Base-by-base conservation (phyloP, 2,888 invertebrate genomes). In the Acheta domesticus region DNA sequence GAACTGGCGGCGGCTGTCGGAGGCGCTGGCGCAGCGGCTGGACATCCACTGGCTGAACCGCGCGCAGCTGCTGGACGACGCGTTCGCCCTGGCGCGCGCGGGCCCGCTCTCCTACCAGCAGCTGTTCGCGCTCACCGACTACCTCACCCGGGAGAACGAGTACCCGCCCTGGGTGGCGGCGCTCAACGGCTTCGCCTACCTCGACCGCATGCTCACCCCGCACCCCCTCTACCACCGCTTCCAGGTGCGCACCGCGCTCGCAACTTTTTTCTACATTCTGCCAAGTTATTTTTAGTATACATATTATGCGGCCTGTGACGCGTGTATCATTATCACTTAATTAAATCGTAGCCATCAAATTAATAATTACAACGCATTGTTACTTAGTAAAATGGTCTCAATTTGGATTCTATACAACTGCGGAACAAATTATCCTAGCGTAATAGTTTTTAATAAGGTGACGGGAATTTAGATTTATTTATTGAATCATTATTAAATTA, bases 101-200 rank as follows among this genome's bases (percentile, higher is more conserved):
- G 80, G 77, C 11, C 62, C 48, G 48, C 19, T 81, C 81, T 84
- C 86, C 1, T 94, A 94, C 84, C 85, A 86, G 0, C 86, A 89
- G 20, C 91, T 93, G 0, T 89, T 96, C 75, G 87, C 89, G 20
- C 88, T 94, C 48, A 88, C 93, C 0, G 88, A 89, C 1, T 96
- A 95, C 87, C 87, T 97, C 81, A 86, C 87, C 79, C 87, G 89
- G 16, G 94, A 94, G 86, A 89, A 86, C 0, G 90, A 92, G 19
- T 94, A 94, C 83, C 88, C 93, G 20, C 95, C 96, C 0, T 96
- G 96, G 96, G 88, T 89, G 11, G 89, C 93, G 0, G 93, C 93
- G 0, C 82, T 92, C 14, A 85, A 85, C 79, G 90, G 89, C 23
- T 88, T 92, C 82, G 86, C 83, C 20, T 91, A 89, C 88, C 83